These are phyloP conservation scores for Lutjanus campechanus DNA, from an alignment of 2,797 vertebrate genomes.

Conservation along the genomic window DNA sequence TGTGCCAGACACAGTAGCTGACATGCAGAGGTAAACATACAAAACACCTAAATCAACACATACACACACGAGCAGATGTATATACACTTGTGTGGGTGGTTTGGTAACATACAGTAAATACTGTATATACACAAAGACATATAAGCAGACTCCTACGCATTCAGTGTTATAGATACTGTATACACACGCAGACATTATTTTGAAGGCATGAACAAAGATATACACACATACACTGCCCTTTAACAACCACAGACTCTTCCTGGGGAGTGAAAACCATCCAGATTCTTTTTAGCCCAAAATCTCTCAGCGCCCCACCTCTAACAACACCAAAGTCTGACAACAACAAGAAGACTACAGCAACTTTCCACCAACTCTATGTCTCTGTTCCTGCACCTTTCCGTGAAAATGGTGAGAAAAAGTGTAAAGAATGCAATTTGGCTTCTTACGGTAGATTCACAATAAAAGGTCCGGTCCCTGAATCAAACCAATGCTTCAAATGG, in stretches of 20 bases:
- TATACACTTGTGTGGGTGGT: background rate
- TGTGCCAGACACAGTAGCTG: background rate
- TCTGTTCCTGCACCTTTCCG: background rate
- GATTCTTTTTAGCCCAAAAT: slow-evolving; percentile 20
- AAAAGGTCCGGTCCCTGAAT: too few species aligned
- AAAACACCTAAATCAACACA: slow-evolving; percentile 4
- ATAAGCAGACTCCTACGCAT: background rate
- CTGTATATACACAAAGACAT: background rate
- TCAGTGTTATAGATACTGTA: background rate
- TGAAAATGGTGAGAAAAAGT: too few species aligned
- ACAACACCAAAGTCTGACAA: background rate
- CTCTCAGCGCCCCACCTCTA: slow-evolving; percentile 10
- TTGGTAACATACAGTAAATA: background rate
- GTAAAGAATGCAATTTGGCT: too few species aligned
- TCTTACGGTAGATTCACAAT: too few species aligned
- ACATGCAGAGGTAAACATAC: background rate
- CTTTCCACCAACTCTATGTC: slow-evolving; percentile 19
- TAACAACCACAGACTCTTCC: slow-evolving; percentile 24
- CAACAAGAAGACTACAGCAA: slow-evolving; percentile 22
- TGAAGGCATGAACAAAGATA: background rate
- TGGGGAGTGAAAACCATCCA: slow-evolving; percentile 35
- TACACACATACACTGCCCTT: background rate
- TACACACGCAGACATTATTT: background rate
- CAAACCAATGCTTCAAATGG: too few species aligned
- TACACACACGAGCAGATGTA: background rate